Conservation (phyloP, 2,113 vertebrate species). For the Malurus melanocephalus region DNA sequence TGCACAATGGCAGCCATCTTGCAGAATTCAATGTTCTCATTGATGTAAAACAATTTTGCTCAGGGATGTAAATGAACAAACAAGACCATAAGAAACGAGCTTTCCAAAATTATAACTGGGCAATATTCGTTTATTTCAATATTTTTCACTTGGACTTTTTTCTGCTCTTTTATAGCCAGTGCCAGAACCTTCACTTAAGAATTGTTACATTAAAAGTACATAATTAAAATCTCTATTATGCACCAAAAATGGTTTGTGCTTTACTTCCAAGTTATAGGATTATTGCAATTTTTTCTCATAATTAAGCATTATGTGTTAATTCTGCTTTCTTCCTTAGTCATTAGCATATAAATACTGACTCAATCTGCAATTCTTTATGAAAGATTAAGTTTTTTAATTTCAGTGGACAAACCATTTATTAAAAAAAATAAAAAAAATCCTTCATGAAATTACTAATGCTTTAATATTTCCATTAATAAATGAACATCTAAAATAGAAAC, state of each 20-base stretch:
- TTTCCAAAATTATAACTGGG: neutral
- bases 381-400: slow-evolving; percentile 45
- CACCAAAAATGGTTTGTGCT: slow-evolving; percentile 10
- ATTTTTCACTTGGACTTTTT: neutral
- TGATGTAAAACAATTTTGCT: neutral
- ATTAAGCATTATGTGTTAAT: slow-evolving; percentile 64
- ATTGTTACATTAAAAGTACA: slow-evolving; percentile 5
- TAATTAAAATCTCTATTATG: slow-evolving; percentile 42
- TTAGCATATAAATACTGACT: slow-evolving; percentile 58
- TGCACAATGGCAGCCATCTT: neutral
- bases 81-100: neutral
- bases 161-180: neutral
- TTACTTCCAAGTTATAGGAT: slow-evolving; percentile 61
- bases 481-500: neutral
- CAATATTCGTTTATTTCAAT: slow-evolving; percentile 3
- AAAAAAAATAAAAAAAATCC: slow-evolving; percentile 37
- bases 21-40: neutral
- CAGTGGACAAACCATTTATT: slow-evolving; percentile 9
- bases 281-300: slow-evolving; percentile 49
- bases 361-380: slow-evolving; percentile 31
- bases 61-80: neutral
- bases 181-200: slow-evolving; percentile 15
- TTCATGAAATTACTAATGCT: neutral
- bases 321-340: slow-evolving; percentile 50
- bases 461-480: neutral